Evolutionary conservation across 1,140 invertebrate species (phyloP).

Genomic region (Ceratosolen fusciceps): DNA sequence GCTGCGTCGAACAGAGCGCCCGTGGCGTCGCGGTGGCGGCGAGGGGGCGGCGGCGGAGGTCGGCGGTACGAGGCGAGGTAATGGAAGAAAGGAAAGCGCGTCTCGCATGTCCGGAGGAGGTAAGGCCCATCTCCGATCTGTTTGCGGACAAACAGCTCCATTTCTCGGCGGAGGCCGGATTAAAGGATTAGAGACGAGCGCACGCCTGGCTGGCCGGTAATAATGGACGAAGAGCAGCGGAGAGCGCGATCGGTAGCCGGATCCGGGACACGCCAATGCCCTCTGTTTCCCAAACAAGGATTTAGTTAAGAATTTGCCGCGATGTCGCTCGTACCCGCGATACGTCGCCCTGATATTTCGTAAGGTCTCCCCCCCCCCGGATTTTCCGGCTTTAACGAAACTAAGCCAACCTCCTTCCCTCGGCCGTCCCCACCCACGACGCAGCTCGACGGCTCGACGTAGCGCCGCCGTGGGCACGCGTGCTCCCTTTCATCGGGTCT

Average conservation of each 20-base stretch:
- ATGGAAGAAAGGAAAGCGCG: not conserved
- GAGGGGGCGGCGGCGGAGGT: not conserved
- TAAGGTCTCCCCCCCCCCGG: not conserved
- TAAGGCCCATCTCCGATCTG: not conserved
- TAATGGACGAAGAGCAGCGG: slow-evolving; percentile 66
- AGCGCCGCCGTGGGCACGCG: not conserved
- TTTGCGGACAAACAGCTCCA: slow-evolving; percentile 61
- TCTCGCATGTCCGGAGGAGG: slow-evolving; percentile 3
- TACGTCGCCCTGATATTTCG: slow-evolving; percentile 15
- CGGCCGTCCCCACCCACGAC: no score
- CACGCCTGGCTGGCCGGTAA: slow-evolving; percentile 60
- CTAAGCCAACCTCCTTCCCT: no score
- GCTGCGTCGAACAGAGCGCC: not conserved
- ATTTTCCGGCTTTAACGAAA: not conserved
- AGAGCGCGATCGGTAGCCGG: slow-evolving; percentile 40
- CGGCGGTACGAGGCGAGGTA: not conserved
- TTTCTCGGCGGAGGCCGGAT: slow-evolving; percentile 61
- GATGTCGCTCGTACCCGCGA: not conserved
- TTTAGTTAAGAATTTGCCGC: slow-evolving; percentile 47
- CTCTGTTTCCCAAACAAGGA: slow-evolving; percentile 61
- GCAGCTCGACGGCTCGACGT: not conserved
- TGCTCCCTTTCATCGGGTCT: not conserved
- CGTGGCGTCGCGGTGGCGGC: not conserved
- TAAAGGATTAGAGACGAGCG: slow-evolving; percentile 67
- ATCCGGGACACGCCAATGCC: slow-evolving; percentile 53